Evolutionary conservation across 2,888 invertebrate species (phyloP).

Genomic region (Sesia apiformis): DNA sequence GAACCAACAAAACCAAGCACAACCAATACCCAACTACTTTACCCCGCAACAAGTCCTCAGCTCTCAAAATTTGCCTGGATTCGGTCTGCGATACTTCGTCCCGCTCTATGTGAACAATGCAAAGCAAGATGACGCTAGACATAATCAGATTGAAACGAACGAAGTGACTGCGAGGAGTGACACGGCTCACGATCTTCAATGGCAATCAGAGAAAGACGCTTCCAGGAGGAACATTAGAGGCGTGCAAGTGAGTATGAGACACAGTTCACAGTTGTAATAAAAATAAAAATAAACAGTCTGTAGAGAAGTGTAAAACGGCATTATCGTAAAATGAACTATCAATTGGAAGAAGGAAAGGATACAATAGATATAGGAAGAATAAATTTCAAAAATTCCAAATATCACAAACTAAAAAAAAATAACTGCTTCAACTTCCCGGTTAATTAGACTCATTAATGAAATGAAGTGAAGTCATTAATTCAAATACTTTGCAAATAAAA

Average conservation of each 20-base stretch:
- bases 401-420: too few species aligned
- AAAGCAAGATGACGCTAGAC: constrained; percentile 46
- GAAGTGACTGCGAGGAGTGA: constrained; percentile 26
- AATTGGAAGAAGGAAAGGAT: too few species aligned
- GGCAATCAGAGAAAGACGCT: constrained; percentile 57
- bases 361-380: too few species aligned
- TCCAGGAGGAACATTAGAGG: constrained; percentile 37
- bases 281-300: too few species aligned
- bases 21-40: constrained; percentile 31
- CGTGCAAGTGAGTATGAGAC: constrained; percentile 35
- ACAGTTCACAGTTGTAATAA: too few species aligned
- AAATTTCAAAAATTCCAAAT: too few species aligned
- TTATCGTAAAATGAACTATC: too few species aligned
- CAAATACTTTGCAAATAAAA: too few species aligned
- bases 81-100: constrained; percentile 55
- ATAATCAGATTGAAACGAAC: constrained; percentile 48
- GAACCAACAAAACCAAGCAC: constrained; percentile 24
- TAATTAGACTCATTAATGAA: too few species aligned
- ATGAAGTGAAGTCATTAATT: too few species aligned
- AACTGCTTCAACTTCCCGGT: too few species aligned
- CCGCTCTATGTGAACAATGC: constrained; percentile 35
- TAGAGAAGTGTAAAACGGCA: too few species aligned
- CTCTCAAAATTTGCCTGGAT: constrained; percentile 52
- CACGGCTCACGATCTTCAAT: constrained; percentile 44
- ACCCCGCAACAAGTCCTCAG: constrained; percentile 44